These are phyloP conservation scores for Crotophaga sulcirostris DNA, from an alignment of 2,113 vertebrate genomes.

Conservation along the genomic window DNA sequence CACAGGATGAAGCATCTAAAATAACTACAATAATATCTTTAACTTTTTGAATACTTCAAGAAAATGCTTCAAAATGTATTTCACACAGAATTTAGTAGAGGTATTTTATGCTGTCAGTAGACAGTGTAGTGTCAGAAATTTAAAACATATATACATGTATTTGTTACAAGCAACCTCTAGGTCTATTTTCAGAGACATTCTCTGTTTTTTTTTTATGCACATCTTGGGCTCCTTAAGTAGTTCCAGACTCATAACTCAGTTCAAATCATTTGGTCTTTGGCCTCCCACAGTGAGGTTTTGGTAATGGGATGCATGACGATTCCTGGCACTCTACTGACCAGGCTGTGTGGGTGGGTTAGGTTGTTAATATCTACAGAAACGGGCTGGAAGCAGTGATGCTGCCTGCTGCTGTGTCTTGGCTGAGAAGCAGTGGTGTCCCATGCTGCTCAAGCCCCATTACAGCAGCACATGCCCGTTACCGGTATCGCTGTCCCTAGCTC, in stretches of 20 bases:
- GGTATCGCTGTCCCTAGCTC: fast-evolving
- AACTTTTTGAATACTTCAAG: not conserved
- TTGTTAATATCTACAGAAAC: not conserved
- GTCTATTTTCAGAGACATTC: not conserved
- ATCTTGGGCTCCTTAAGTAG: not conserved
- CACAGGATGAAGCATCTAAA: not conserved
- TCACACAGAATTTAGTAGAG: not conserved
- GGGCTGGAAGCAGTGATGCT: not conserved
- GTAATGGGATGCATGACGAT: not conserved
- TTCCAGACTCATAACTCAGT: not conserved
- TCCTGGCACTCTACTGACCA: not conserved
- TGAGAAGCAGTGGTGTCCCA: not conserved
- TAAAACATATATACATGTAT: not conserved
- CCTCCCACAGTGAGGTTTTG: not conserved
- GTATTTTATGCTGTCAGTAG: not conserved
- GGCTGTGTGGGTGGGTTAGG: not conserved
- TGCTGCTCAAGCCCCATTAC: fast-evolving
- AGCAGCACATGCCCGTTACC: fast-evolving
- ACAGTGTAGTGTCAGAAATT: not conserved
- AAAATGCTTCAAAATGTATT: not conserved
- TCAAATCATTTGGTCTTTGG: not conserved
- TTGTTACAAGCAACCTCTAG: not conserved
- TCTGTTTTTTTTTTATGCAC: not conserved
- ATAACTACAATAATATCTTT: not conserved
- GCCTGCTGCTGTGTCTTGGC: not conserved